These are phyloP conservation scores for Galerucella nymphaeae DNA, from an alignment of 2,888 invertebrate genomes.

Conservation along the genomic window DNA sequence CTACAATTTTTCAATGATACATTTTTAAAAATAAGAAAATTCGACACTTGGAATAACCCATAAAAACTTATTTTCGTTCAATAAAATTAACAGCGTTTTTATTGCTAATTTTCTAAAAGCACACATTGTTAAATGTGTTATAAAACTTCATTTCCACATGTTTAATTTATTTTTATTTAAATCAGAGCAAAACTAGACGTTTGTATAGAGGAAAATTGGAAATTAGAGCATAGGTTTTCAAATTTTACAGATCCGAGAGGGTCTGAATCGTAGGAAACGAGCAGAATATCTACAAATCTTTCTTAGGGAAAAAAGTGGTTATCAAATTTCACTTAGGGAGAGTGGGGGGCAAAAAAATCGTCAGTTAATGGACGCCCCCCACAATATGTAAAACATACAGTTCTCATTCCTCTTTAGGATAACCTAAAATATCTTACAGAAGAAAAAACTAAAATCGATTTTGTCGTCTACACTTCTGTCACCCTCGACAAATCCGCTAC, in stretches of 20 bases:
- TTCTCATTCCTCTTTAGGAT: neutral
- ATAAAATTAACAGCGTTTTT: neutral
- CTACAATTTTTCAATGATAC: neutral
- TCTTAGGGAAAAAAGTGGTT: no score
- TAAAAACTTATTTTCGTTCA: conserved; percentile 1
- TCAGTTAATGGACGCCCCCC: no score
- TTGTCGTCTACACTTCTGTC: neutral
- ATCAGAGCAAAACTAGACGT: no score
- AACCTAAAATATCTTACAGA: neutral
- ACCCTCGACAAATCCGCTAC: neutral
- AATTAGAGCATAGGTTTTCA: no score
- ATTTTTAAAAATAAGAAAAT: conserved; percentile 2
- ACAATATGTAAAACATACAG: no score
- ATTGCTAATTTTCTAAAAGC: neutral
- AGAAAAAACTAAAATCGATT: neutral
- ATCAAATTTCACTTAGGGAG: no score
- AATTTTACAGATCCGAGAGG: no score
- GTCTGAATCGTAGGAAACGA: no score
- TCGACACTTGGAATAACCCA: neutral
- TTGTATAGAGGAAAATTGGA: no score
- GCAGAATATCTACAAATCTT: no score
- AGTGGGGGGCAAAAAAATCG: no score
- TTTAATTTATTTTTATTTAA: neutral
- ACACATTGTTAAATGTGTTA: neutral
- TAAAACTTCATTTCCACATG: neutral